Percentiles rank a stretch among this genome's conserved stretches.
Conservation (phyloP, 2,797 vertebrate species). For the Ataeniobius toweri region DNA sequence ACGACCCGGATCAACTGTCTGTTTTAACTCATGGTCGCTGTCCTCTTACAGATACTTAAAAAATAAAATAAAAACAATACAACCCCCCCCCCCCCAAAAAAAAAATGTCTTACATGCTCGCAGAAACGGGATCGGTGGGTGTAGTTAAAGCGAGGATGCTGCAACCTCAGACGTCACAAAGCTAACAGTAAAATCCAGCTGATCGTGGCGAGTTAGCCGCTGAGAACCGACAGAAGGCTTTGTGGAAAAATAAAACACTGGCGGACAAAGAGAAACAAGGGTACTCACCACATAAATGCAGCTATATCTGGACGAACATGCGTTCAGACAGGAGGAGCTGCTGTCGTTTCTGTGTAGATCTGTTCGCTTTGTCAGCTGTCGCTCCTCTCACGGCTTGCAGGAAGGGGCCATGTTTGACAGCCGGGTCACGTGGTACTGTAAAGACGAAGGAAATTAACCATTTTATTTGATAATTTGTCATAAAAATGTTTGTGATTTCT, state of each 20-base stretch:
- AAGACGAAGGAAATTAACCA: neutral
- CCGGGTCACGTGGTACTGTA: conserved; percentile 73
- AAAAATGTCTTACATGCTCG: neutral
- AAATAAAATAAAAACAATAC: neutral
- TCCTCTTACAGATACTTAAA: neutral
- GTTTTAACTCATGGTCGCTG: neutral
- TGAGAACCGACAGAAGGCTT: neutral
- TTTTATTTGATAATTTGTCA: neutral
- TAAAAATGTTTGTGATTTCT: neutral
- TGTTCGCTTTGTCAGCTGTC: conserved; percentile 63
- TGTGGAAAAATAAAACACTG: neutral
- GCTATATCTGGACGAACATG: neutral
- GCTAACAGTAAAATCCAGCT: conserved; percentile 51
- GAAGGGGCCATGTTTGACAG: conserved; percentile 81
- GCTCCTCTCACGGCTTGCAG: conserved; percentile 60
- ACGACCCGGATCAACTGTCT: neutral
- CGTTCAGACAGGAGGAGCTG: neutral
- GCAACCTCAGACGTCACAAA: conserved; percentile 41
- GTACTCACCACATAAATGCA: conserved; percentile 60
- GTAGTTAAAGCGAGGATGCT: conserved; percentile 43
- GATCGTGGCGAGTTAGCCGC: conserved; percentile 33
- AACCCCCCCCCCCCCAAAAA: neutral
- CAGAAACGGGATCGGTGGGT: neutral
- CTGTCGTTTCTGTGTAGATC: conserved; percentile 26
- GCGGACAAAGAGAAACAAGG: conserved; percentile 2